phyloP scores from a whole-genome alignment of 2,888 invertebrate genomes.

The Hanleya hanleyi region DNA sequence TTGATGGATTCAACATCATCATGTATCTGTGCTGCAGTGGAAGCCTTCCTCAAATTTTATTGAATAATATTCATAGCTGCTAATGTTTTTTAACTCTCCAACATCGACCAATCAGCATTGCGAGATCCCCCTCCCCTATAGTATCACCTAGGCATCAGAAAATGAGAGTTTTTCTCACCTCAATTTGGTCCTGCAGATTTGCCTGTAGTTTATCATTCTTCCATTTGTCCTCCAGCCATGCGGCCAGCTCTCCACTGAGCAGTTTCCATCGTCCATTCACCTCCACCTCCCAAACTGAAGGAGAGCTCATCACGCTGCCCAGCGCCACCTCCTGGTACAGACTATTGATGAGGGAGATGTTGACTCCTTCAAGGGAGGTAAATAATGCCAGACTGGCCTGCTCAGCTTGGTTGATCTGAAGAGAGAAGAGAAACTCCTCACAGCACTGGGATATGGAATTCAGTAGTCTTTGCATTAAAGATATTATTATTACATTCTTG shows the following conservation, averaged over 20 bases:
- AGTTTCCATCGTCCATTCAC: conserved; percentile 87
- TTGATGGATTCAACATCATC: no score
- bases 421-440: background rate
- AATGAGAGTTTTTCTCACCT: conserved; percentile 67
- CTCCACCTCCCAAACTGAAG: conserved; percentile 87
- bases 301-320: conserved; percentile 80
- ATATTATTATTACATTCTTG: no score
- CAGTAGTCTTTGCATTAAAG: no score
- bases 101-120: no score
- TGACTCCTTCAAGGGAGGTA: conserved; percentile 81
- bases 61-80: no score
- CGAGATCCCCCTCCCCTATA: no score
- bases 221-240: conserved; percentile 89
- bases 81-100: no score
- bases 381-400: conserved; percentile 81
- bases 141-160: no score
- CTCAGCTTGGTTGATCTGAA: conserved; percentile 76
- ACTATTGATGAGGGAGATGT: conserved; percentile 77
- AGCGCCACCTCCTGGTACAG: conserved; percentile 80
- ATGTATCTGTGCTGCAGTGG: no score
- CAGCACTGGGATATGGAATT: no score
- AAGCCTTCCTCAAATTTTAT: no score
- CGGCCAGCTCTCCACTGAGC: conserved; percentile 83
- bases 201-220: conserved; percentile 81
- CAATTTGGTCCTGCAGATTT: conserved; percentile 84